These are phyloP conservation scores for Cryptoleucopteryx plumbea DNA, from an alignment of 2,113 vertebrate genomes.

Conservation along the genomic window DNA sequence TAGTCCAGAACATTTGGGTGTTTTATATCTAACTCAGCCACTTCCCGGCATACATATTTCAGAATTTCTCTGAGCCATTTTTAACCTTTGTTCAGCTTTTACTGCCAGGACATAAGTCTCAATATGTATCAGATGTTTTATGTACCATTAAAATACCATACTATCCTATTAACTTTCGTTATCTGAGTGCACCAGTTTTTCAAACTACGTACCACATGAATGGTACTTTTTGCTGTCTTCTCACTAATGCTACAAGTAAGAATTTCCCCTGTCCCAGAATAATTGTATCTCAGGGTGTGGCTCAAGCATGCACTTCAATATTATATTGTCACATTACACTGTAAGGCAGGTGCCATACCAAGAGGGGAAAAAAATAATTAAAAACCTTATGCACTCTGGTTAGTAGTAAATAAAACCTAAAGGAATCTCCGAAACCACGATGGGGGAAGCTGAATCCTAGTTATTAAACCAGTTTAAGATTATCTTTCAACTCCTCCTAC, in stretches of 20 bases:
- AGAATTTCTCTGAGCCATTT: neutral
- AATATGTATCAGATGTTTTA: conserved; percentile 12
- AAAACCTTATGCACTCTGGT: neutral
- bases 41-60: neutral
- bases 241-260: neutral
- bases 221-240: neutral
- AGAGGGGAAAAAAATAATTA: neutral
- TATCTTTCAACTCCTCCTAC: neutral
- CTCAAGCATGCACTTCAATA: neutral
- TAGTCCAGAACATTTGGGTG: neutral
- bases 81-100: conserved; percentile 23
- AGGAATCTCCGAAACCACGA: neutral
- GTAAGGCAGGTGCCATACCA: neutral
- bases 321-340: neutral
- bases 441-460: neutral
- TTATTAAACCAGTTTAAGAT: neutral
- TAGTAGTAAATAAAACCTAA: neutral
- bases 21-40: neutral
- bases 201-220: neutral
- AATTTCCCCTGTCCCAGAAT: neutral
- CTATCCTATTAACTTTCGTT: neutral
- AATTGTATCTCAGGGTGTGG: neutral
- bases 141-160: conserved; percentile 16
- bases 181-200: neutral
- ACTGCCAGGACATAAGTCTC: conserved; percentile 2